Evolutionary conservation across 2,888 invertebrate species (phyloP), one percentile per base, ranked within the genome.

Genomic region (Diplolepis rosae): DNA sequence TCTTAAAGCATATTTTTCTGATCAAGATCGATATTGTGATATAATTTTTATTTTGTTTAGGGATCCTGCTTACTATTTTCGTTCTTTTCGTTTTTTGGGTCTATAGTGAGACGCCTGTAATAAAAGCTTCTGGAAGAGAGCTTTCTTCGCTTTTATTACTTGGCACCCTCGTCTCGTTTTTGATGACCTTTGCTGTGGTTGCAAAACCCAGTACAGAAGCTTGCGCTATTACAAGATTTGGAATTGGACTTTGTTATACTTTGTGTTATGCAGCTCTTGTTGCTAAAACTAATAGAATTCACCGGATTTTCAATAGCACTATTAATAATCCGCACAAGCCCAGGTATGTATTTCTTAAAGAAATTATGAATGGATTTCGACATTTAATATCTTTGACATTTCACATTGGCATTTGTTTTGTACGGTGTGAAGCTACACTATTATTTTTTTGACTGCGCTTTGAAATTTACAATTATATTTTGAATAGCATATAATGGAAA

Each of bases 111-210:
- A 92, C 92, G 0, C 91, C 91, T 1, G 89, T 92, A 66, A 91
- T 92, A 75, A 91, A 91, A 78, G 91, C 91, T 0, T 90, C 91
- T 1, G 91, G 91, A 1, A 86, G 91, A 27, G 91, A 92, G 77
- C 83, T 91, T 9, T 91, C 90, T 66, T 90, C 89, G 52, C 83
- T 91, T 1, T 81, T 91, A 27, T 83, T 92, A 13, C 71, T 89
- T 27, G 91, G 91, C 2, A 90, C 90, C 45, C 84, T 90, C 39
- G 83, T 90, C 7, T 91, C 91, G 3, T 91, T 90, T 81, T 79
- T 86, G 3, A 89, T 90, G 78, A 90, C 91, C 1, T 91, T 91
- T 78, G 88, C 90, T 15, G 89, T 91, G 68, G 90, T 91, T 13
- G 89, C 90, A 1, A 89, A 89, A 45, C 91, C 92, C 0, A 88